A percentile compares a stretch with the other conserved stretches of the same genome.
Evolutionary conservation across 23 tunicate genomes (phyloP).

Genomic region (Trididemnum nubilum): DNA sequence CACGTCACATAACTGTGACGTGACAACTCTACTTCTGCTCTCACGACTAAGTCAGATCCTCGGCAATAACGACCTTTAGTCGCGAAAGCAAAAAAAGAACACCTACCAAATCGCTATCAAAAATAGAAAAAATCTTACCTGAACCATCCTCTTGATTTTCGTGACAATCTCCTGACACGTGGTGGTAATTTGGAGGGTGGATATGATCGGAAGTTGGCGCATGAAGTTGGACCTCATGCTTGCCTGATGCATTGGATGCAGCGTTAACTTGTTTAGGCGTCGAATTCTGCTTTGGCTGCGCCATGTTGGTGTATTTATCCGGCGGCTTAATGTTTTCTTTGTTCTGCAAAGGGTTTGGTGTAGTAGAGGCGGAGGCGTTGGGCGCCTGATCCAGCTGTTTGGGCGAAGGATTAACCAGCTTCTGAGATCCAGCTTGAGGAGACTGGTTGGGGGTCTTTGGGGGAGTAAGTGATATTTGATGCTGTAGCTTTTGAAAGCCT

Average conservation of each 20-base stretch:
- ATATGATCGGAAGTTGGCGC: not conserved
- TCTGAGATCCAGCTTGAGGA: not conserved
- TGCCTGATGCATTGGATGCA: not conserved
- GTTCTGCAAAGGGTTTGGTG: not conserved
- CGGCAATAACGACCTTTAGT: too few species aligned
- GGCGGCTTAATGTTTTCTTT: not conserved
- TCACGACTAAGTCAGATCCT: too few species aligned
- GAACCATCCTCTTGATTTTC: not conserved
- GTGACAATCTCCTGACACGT: slow-evolving; percentile 14
- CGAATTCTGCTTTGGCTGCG: not conserved
- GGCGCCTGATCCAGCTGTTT: not conserved
- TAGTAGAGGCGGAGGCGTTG: not conserved
- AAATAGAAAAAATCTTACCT: too few species aligned
- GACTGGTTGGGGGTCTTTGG: not conserved
- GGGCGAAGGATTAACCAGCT: not conserved
- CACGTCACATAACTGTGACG: too few species aligned
- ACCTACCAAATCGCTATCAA: too few species aligned
- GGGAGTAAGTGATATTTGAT: not conserved
- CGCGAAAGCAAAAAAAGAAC: too few species aligned
- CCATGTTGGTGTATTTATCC: not conserved
- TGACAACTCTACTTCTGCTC: too few species aligned
- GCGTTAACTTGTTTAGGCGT: not conserved
- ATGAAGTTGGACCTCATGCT: not conserved
- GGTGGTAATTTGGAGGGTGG: slow-evolving; percentile 7
- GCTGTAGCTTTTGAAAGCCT: not conserved